Conservation (phyloP, 2,888 invertebrate genomes). For the Flexamia atlantica region DNA sequence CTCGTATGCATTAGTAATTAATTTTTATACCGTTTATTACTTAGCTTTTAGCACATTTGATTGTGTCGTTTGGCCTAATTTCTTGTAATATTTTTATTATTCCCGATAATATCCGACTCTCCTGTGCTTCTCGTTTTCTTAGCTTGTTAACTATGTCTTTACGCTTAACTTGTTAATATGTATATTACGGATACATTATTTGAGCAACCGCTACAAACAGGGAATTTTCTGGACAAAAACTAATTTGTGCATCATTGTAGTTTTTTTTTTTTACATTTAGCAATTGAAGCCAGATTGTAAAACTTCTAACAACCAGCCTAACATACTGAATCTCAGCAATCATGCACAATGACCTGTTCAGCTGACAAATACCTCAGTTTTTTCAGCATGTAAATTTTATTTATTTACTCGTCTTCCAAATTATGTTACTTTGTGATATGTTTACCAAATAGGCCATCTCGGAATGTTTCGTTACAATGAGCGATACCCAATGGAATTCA, state of each 20-base stretch:
- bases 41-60: neutral
- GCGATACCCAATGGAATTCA: neutral
- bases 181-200: neutral
- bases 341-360: neutral
- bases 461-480: slow-evolving; percentile 14
- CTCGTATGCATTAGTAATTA: neutral
- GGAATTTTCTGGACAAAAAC: neutral
- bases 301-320: neutral
- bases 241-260: neutral
- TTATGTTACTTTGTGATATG: slow-evolving; percentile 56
- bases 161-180: slow-evolving; percentile 36
- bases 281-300: neutral
- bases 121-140: slow-evolving; percentile 15
- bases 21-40: no score
- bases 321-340: neutral
- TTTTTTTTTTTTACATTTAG: neutral
- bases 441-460: slow-evolving; percentile 47
- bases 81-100: neutral
- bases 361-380: neutral
- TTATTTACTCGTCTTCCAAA: slow-evolving; percentile 56
- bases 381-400: neutral
- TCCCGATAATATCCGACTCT: neutral
- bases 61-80: neutral
- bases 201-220: neutral
- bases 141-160: slow-evolving; percentile 6